Evolutionary conservation across 1,140 invertebrate species (phyloP), one percentile per base, ranked within the genome.

Genomic region (Orius insidiosus): DNA sequence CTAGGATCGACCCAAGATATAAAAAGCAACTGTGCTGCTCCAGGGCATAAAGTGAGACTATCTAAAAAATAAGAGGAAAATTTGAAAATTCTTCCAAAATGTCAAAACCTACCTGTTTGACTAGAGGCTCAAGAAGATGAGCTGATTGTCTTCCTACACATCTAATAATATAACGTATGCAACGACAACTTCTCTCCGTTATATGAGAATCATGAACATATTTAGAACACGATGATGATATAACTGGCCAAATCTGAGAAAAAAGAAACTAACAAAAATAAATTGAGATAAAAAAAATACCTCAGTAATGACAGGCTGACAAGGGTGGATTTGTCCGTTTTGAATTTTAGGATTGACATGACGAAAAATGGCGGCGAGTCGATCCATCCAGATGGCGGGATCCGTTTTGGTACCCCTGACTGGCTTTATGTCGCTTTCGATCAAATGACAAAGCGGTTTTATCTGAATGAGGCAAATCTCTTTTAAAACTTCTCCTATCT

Each of bases 21-120:
- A 98, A 71, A 59, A 94, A 87, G 64, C 92, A 96, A 43, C 88
- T 93, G 64, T 97, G 92, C 52, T 83, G 75, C 61, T 87, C 76
- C 13, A 66, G 52, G 13, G 70, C 63, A 63, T 97, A 98, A n/a
- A 95, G 66, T 35, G 67, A 61, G 1, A 92, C 78, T 59, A 97
- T 86, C 74, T 88, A 54, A 10, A 63, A 60, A 48, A 41, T n/a
- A n/a, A n/a, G n/a, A n/a, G n/a, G n/a, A 54, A 24, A 24, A 31
- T 35, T 39, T 19, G 19, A 19, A 7, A 18, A 11, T 31, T 18
- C 14, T n/a, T n/a, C n/a, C n/a, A n/a, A n/a, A 32, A 11, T 14
- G 10, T 8, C 4, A 46, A 34, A 49, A 35, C 41, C 8, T 18
- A 81, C 77, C 68, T 79, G 81, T 62, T 80, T 70, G 31, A 88